A percentile compares a stretch with the other conserved stretches of the same genome.
These are phyloP conservation scores for Tor tambroides DNA, from an alignment of 2,113 vertebrate species.

Conservation along the genomic window DNA sequence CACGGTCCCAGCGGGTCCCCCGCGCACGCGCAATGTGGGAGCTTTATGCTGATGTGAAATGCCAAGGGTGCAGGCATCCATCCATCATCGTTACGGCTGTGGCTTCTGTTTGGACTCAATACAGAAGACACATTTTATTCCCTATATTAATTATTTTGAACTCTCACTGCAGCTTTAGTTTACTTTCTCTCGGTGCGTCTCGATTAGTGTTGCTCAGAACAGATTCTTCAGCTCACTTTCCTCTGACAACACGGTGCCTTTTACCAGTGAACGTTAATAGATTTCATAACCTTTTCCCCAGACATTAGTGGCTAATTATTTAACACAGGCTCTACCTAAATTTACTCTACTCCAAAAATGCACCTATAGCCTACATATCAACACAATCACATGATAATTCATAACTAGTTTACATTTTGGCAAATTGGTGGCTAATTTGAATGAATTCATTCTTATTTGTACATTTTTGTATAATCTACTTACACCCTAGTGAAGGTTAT, in stretches of 20 bases:
- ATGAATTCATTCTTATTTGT: no score
- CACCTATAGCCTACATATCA: background rate
- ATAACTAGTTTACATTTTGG: no score
- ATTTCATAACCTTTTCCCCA: constrained; percentile 69
- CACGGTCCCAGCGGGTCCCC: constrained; percentile 11
- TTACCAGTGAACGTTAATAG: constrained; percentile 71
- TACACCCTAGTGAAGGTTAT: no score
- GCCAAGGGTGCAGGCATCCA: constrained; percentile 70
- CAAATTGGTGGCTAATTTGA: no score
- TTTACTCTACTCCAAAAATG: background rate
- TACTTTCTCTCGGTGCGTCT: background rate
- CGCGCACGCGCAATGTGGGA: constrained; percentile 31
- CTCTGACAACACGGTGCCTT: constrained; percentile 46
- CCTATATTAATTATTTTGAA: constrained; percentile 44
- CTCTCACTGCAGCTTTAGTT: constrained; percentile 34
- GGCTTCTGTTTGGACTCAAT: constrained; percentile 32
- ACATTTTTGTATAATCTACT: no score
- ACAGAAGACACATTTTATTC: constrained; percentile 40
- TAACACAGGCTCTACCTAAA: background rate
- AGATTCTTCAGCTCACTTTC: background rate
- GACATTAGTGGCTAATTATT: constrained; percentile 66
- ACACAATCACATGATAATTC: no score
- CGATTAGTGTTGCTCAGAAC: background rate
- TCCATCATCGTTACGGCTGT: constrained; percentile 52
- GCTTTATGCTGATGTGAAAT: constrained; percentile 60